phyloP scores from a whole-genome alignment of 2,888 invertebrate species.

The Conops quadrifasciatus region DNA sequence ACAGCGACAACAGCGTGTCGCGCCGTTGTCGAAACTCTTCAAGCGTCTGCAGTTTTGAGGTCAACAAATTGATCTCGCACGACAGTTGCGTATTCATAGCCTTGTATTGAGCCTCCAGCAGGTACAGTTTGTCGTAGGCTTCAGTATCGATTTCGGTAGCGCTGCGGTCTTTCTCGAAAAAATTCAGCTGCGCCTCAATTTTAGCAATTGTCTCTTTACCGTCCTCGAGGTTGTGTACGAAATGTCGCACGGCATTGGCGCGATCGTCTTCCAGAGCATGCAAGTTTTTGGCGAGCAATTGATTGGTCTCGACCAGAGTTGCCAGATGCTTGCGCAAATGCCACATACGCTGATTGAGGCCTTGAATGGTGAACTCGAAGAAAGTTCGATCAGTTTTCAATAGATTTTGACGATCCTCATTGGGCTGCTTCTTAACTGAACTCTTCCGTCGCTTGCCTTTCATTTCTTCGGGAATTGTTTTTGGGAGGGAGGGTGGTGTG shows the following conservation, averaged over 20 bases:
- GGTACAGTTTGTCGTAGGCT: not conserved
- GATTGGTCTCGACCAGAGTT: constrained; percentile 2
- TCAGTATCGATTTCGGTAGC: not conserved
- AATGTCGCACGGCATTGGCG: not conserved
- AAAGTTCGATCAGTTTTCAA: not conserved
- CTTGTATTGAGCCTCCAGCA: constrained; percentile 12
- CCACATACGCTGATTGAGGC: not conserved
- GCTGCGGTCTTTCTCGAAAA: not conserved
- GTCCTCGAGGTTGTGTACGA: not conserved
- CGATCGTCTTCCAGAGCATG: constrained; percentile 12
- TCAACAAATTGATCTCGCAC: constrained; percentile 15
- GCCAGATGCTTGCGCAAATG: not conserved
- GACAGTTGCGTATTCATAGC: constrained; percentile 1
- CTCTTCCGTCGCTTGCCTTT: not conserved
- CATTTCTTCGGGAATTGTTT: not conserved
- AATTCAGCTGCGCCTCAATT: not conserved
- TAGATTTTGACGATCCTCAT: not conserved
- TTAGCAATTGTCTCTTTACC: not conserved
- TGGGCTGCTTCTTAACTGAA: not conserved
- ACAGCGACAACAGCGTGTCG: not conserved
- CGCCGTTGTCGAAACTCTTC: constrained; percentile 18
- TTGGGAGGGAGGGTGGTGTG: not conserved
- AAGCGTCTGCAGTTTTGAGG: constrained; percentile 10
- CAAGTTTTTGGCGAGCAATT: not conserved
- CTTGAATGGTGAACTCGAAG: constrained; percentile 1